Evolutionary conservation across 2,797 vertebrate species (phyloP).

Genomic region (Anguilla pacifica): DNA sequence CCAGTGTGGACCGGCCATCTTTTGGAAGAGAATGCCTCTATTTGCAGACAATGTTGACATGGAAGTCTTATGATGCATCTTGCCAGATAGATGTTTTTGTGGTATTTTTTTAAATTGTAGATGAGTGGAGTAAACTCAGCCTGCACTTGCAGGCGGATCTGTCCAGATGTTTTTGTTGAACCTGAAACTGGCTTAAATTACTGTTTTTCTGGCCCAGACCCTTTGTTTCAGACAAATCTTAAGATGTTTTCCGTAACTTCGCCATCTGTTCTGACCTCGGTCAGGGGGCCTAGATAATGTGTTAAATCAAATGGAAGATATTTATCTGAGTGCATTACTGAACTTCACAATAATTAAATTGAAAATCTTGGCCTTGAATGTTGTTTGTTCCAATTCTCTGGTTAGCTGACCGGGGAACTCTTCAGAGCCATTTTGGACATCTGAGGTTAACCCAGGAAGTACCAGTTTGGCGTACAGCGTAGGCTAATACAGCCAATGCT

Average conservation of each 20-base stretch:
- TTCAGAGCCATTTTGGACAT: neutral
- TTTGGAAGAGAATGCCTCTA: neutral
- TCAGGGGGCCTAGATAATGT: slow-evolving; percentile 34
- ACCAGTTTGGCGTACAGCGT: neutral
- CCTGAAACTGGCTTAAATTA: slow-evolving; percentile 25
- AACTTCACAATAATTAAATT: slow-evolving; percentile 50
- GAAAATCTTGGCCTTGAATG: slow-evolving; percentile 41
- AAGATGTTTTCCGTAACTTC: slow-evolving; percentile 29
- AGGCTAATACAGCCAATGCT: neutral
- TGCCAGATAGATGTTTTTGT: slow-evolving; percentile 8
- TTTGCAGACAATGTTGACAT: neutral
- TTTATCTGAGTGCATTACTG: slow-evolving; percentile 43
- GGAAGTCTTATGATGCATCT: neutral
- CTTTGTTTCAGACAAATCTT: slow-evolving; percentile 28
- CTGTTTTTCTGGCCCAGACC: slow-evolving; percentile 30
- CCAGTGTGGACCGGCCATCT: neutral
- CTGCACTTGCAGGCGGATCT: neutral
- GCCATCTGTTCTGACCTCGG: slow-evolving; percentile 11
- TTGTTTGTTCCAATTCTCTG: slow-evolving; percentile 38
- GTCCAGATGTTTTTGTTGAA: neutral
- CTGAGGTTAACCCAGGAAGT: slow-evolving; percentile 18
- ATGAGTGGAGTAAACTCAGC: neutral
- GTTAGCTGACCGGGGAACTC: slow-evolving; percentile 27
- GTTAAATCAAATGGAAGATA: slow-evolving; percentile 34
- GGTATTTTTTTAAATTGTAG: neutral